Evolutionary conservation across 2,113 vertebrate genomes (phyloP), one percentile per base, ranked within the genome.

Genomic region (Hyperoodon ampullatus): DNA sequence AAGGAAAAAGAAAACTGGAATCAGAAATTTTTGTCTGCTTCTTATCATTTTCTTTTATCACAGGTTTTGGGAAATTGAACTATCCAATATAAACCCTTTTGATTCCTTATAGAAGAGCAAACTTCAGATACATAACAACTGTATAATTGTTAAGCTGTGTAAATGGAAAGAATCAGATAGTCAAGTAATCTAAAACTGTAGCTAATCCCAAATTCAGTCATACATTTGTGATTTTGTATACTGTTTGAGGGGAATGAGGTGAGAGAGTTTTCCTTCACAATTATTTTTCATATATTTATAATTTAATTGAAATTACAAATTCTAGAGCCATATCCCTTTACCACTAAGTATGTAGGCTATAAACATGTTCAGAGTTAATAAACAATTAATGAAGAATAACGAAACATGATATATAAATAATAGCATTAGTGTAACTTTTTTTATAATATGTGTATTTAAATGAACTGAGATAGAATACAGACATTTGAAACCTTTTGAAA

Each of bases 1-100:
- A 87, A 35, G 24, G 33, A 19, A 93, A 65, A 92, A 89, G 23
- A 60, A 75, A 68, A 94, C 53, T 55, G n/a, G 3, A 95, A 94
- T 78, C 39, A 68, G 68, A 87, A 88, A 60, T 90, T 18, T 44
- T 87, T 95, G 16, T 42, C 39, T 82, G 2, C 3, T 78, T 78
- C 8, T 78, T 55, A 28, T 2, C 21, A 61, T 55, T 71, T 90
- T 88, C 14, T 96, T 21, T 81, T 88, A 82, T 53, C 23, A 35
- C 7, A 50, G 6, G 1, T 35, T 90, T 83, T 13, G 95, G n/a
- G 42, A 74, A 81, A 63, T 39, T 85, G 15, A 77, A 58, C 23
- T 80, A 26, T 33, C 4, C 60, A 88, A 4, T 66, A 70, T 68
- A 89, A 55, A 30, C 2, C 10, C 6, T 80, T 77, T 94, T 65